A percentile compares a stretch with the other conserved stretches of the same genome.
Conservation (phyloP, 2,113 vertebrate genomes). For the Pomatostomus ruficeps region DNA sequence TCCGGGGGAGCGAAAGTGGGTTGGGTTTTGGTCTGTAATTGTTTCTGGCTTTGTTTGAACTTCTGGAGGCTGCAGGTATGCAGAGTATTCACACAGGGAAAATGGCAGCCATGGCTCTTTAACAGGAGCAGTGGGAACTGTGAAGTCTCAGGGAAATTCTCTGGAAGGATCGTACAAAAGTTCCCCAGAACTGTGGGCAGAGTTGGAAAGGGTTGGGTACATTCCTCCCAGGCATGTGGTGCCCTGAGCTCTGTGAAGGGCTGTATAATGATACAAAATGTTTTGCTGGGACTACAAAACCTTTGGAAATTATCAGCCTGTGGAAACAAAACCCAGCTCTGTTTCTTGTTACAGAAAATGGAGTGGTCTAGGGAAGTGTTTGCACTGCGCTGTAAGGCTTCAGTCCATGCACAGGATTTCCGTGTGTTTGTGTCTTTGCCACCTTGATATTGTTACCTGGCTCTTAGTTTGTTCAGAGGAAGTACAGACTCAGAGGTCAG, state of each 20-base stretch:
- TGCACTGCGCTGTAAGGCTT: neutral
- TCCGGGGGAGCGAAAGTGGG: neutral
- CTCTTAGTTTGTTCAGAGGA: neutral
- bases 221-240: neutral
- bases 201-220: neutral
- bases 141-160: neutral
- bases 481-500: neutral
- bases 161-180: neutral
- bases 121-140: neutral
- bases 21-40: neutral
- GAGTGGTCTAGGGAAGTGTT: neutral
- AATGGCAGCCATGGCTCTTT: neutral
- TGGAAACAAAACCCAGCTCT: neutral
- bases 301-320: neutral
- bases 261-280: neutral
- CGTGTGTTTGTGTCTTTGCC: neutral
- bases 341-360: neutral
- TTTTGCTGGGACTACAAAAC: neutral
- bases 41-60: constrained; percentile 7
- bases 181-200: neutral
- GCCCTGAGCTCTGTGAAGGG: neutral
- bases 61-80: neutral
- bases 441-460: neutral
- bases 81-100: neutral
- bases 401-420: neutral